Evolutionary conservation across 2,113 vertebrate genomes (phyloP).

Genomic region (Rallus limicola): DNA sequence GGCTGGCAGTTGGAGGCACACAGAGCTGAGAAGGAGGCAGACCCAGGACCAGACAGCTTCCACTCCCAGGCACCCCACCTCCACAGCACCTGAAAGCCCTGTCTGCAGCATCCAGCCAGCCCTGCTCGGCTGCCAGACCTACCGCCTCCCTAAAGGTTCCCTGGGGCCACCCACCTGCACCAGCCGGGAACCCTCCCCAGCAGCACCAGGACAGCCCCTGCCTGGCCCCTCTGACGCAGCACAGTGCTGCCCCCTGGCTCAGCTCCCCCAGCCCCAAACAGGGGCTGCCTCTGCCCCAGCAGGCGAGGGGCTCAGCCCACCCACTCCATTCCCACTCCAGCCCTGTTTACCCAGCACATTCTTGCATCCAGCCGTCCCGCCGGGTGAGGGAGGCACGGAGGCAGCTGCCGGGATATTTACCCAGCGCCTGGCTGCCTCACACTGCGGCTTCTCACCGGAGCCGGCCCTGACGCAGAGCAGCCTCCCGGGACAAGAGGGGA

Average conservation of each 20-base stretch:
- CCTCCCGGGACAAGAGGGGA: neutral
- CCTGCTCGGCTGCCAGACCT: neutral
- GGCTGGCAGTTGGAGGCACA: neutral
- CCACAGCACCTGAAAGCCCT: neutral
- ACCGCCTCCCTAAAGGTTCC: neutral
- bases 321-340: neutral
- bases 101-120: neutral
- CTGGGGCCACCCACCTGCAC: neutral
- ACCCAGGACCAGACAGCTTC: neutral
- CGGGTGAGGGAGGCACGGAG: neutral
- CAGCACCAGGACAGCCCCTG: neutral
- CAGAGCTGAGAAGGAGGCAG: neutral
- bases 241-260: neutral
- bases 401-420: neutral
- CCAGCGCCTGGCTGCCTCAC: neutral
- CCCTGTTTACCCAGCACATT: neutral
- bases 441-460: neutral
- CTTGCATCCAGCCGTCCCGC: fast-evolving
- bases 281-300: neutral
- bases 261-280: fast-evolving
- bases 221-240: neutral
- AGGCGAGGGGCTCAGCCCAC: neutral
- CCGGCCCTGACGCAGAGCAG: fast-evolving
- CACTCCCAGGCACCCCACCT: neutral
- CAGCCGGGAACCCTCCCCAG: neutral